Evolutionary conservation across 2,113 vertebrate genomes (phyloP), one percentile per base, ranked within the genome.

Genomic region (Podilymbus podiceps): DNA sequence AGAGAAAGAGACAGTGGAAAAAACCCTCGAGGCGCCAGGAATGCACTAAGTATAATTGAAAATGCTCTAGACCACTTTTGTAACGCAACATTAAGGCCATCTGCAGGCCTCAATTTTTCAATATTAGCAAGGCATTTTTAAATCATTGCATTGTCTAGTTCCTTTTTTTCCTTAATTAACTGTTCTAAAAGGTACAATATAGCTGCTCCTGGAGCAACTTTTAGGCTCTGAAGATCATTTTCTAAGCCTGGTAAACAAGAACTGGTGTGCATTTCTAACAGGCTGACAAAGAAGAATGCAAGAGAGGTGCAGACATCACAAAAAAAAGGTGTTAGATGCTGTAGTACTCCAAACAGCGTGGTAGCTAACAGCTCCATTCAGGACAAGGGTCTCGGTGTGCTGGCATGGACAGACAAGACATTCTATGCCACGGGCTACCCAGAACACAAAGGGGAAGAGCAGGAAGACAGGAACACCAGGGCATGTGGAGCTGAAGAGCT

Each of bases 1-100:
- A 38, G 91, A 96, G 95, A 91, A 97, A 63, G 93, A 96, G 73
- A 89, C 93, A 94, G 92, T 82, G 91, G 96, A 97, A 98, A 97
- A 97, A 96, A 66, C 92, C 97, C 96, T 95, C 2, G 31, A 97
- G 96, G 95, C 47, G 1, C 88, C 94, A 91, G 76, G 76, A 64
- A 88, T 56, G 50, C 84, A 83, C 87, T 89, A 75, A 97, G 78
- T 49, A 6, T 95, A 96, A 96, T 66, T 85, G 91, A 97, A 97
- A 98, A 92, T 56, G 72, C 90, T 84, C 44, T 84, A 83, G 74
- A 87, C 56, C 1, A 47, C 68, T 85, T 88, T n/a, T 14, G 38
- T 68, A 66, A 87, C 0, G 5, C 59, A 94, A 21, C 75, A 68
- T 88, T 63, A 94, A 71, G 92, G 76, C 88, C 82, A 95, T 62